Percentiles rank a stretch among this genome's conserved stretches.
These are phyloP conservation scores for Phylloscopus trochilus DNA, from an alignment of 2,113 vertebrate species.

Conservation along the genomic window DNA sequence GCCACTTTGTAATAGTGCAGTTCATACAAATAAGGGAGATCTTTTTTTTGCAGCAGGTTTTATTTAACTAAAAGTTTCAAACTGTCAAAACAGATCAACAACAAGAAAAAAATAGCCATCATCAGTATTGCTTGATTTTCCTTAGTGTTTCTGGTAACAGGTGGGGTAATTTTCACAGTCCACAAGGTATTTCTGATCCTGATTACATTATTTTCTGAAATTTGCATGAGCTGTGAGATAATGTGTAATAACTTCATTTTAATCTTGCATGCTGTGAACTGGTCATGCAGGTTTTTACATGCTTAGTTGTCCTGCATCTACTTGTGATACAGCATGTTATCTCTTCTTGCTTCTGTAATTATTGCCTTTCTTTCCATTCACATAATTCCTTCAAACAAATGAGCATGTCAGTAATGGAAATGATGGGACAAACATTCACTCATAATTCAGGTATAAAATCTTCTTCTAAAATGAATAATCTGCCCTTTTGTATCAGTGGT, in stretches of 20 bases:
- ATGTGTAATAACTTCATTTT: conserved; percentile 50
- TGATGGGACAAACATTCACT: not conserved
- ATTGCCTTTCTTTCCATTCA: not conserved
- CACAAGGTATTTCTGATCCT: not conserved
- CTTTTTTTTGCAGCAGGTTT: not conserved
- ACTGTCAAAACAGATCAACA: not conserved
- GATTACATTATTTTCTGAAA: conserved; percentile 38
- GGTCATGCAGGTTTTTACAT: conserved; percentile 56
- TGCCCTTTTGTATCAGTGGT: not conserved
- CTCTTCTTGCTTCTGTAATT: not conserved
- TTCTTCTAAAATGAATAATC: not conserved
- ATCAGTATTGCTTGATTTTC: not conserved
- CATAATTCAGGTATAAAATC: not conserved
- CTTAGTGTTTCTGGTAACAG: not conserved
- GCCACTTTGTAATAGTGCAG: not conserved
- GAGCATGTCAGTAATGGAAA: not conserved
- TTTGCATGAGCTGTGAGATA: conserved; percentile 41
- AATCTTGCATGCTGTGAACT: conserved; percentile 50
- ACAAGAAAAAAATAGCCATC: not conserved
- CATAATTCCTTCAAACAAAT: not conserved
- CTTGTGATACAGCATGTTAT: not conserved
- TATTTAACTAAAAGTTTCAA: not conserved
- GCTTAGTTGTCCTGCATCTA: not conserved
- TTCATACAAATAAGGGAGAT: not conserved
- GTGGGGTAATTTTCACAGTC: not conserved